Conservation (phyloP, 1,140 invertebrate genomes). For the Aphelenchoides fujianensis region DNA sequence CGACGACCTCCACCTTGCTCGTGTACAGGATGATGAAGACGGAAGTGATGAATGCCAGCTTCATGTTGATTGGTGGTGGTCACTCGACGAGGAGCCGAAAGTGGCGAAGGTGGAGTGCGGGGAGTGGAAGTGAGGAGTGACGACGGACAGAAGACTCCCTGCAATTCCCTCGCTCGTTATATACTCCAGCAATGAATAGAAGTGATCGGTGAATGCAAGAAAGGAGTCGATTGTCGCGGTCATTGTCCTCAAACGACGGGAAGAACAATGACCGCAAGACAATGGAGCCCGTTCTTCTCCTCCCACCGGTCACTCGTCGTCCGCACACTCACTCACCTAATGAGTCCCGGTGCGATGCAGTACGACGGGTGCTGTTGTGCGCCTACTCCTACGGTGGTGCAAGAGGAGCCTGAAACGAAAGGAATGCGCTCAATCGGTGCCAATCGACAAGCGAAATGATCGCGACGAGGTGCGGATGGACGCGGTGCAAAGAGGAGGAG, state of each 20-base stretch:
- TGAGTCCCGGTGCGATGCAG: no score
- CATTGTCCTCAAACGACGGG: no score
- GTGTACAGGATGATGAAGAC: conserved; percentile 19
- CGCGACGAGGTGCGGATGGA: background rate
- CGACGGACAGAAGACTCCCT: background rate
- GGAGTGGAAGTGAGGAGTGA: background rate
- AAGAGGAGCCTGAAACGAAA: background rate
- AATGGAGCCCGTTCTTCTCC: no score
- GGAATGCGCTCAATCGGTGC: background rate
- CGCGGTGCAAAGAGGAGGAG: background rate
- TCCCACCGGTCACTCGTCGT: no score
- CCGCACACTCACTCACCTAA: no score
- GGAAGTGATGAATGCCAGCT: conserved; percentile 6
- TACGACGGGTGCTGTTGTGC: no score
- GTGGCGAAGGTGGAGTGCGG: background rate
- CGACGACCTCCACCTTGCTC: conserved; percentile 15
- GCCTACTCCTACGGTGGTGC: background rate
- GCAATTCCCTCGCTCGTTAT: background rate
- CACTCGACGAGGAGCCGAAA: background rate
- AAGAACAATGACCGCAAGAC: no score
- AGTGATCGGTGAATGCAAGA: no score
- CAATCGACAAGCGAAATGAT: background rate
- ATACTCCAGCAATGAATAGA: background rate
- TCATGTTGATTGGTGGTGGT: background rate
- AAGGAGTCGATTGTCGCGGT: no score